A percentile compares a stretch with the other conserved stretches of the same genome.
Conservation (phyloP, 2,797 vertebrate genomes). For the Thaleichthys pacificus region DNA sequence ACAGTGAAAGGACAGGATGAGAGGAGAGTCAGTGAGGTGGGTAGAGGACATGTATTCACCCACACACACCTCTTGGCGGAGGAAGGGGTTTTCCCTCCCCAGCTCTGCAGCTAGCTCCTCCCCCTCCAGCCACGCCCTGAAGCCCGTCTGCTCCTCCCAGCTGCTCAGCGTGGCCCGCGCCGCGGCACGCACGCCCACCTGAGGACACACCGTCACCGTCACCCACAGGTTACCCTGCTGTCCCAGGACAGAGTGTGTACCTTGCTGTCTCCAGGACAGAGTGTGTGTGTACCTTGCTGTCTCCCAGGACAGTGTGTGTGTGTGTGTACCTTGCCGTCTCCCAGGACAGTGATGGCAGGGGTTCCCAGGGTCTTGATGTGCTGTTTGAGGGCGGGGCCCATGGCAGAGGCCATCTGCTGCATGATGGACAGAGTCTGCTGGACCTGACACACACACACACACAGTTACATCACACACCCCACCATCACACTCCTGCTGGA, state of each 20-base stretch:
- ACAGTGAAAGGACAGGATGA: too few relatives aligned
- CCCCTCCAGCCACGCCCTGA: conserved; percentile 98
- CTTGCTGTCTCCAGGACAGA: conserved; percentile 93
- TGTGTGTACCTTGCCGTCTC: conserved; percentile 91
- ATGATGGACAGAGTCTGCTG: conserved; percentile 91
- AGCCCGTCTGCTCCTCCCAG: conserved; percentile 96
- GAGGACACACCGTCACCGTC: conserved; percentile 18
- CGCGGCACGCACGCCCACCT: conserved; percentile 87
- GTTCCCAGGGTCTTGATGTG: conserved; percentile 90
- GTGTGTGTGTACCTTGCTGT: conserved; percentile 86
- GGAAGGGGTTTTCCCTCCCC: conserved; percentile 93
- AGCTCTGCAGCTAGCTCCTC: conserved; percentile 95
- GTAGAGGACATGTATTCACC: too few relatives aligned
- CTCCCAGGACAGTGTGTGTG: conserved; percentile 82
- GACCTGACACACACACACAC: conserved; percentile 71
- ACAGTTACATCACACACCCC: not conserved
- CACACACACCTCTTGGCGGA: conserved; percentile 87
- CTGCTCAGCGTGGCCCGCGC: conserved; percentile 87
- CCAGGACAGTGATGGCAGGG: conserved; percentile 89
- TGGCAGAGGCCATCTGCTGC: conserved; percentile 89
- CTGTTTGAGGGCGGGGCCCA: conserved; percentile 91
- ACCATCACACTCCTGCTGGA: too few relatives aligned
- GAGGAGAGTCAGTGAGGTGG: too few relatives aligned
- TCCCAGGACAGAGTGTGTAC: conserved; percentile 81
- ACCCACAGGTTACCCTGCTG: too few relatives aligned